phyloP scores from a whole-genome alignment of 2,113 vertebrate species.

The Brienomyrus brachyistius region DNA sequence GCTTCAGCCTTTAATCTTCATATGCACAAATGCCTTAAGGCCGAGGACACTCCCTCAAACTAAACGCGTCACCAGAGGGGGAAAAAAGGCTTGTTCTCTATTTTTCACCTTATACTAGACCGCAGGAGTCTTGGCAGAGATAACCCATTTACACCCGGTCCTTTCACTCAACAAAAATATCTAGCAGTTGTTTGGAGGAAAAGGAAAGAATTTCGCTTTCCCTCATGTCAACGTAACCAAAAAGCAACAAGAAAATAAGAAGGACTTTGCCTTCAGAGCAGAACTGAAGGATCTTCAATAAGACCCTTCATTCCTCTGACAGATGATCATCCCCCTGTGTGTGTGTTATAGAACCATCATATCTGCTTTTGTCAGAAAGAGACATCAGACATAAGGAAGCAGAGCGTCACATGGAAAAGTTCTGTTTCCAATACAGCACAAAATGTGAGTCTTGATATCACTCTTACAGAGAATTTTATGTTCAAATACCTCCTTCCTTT shows the following conservation, averaged over 20 bases:
- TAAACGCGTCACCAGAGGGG: neutral
- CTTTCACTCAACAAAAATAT: constrained; percentile 36
- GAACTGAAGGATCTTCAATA: neutral
- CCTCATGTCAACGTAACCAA: neutral
- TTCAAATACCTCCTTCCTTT: neutral
- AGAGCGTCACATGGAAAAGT: neutral
- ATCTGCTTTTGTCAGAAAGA: neutral
- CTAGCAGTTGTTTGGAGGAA: constrained; percentile 34
- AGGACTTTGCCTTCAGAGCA: neutral
- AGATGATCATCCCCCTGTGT: neutral
- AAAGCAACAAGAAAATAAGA: neutral
- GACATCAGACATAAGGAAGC: neutral
- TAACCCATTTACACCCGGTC: constrained; percentile 30
- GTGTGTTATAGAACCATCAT: neutral
- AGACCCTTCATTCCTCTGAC: neutral
- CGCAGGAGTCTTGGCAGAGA: constrained; percentile 47
- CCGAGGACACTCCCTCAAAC: constrained; percentile 4
- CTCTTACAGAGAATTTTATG: neutral
- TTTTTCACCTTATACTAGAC: constrained; percentile 44
- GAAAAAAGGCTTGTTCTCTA: constrained; percentile 29
- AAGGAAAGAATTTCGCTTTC: constrained; percentile 5
- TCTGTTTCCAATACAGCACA: neutral
- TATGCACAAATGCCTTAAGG: neutral
- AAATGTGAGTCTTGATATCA: neutral
- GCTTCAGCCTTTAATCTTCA: neutral